Conservation (phyloP, 2,113 vertebrate genomes). For the Gopherus flavomarginatus region DNA sequence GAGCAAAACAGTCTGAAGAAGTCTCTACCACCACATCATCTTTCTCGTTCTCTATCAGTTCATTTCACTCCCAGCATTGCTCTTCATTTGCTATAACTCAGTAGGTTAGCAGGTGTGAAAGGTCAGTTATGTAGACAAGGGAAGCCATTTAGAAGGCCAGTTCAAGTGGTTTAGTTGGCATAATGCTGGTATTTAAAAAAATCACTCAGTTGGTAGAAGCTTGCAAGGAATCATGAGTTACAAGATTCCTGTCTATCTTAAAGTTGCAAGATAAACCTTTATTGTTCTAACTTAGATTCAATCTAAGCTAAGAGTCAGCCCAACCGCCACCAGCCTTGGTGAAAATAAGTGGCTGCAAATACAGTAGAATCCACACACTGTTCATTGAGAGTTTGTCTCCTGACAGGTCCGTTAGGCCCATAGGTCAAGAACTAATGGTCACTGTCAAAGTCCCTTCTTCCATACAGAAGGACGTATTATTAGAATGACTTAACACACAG, state of each 20-base stretch:
- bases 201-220: not conserved
- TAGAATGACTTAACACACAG: not conserved
- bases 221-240: not conserved
- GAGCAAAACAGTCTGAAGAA: not conserved
- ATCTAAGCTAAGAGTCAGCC: constrained; percentile 64
- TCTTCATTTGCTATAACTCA: not conserved
- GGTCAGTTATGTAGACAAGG: not conserved
- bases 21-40: not conserved
- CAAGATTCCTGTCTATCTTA: not conserved
- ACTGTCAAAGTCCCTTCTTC: not conserved
- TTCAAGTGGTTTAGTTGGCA: too few species aligned
- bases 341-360: not conserved
- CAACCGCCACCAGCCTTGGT: not conserved
- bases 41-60: not conserved
- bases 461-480: not conserved
- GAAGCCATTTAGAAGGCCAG: not conserved
- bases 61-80: not conserved
- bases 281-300: constrained; percentile 54
- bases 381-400: not conserved
- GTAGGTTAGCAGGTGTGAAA: not conserved
- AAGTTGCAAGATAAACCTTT: not conserved
- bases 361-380: not conserved
- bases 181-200: not conserved
- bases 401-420: not conserved
- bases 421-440: too few species aligned